Evolutionary conservation across 2,113 vertebrate species (phyloP).

Genomic region (Mesitornis unicolor): DNA sequence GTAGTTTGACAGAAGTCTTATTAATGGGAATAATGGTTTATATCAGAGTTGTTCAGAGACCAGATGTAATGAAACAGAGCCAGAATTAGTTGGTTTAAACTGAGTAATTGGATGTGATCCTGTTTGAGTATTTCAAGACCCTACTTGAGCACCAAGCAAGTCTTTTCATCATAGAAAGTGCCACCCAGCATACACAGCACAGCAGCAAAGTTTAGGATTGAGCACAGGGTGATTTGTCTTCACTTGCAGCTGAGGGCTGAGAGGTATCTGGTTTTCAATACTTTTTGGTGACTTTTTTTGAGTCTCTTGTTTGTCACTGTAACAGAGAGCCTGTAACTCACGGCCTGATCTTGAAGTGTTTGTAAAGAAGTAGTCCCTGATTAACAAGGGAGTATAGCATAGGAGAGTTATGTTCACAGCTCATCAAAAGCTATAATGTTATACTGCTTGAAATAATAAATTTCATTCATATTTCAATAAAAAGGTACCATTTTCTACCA

Average conservation of each 20-base stretch:
- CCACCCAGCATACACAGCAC: background rate
- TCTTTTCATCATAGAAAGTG: background rate
- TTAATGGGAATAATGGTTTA: background rate
- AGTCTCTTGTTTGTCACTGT: background rate
- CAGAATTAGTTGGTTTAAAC: background rate
- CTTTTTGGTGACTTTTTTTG: background rate
- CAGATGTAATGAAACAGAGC: background rate
- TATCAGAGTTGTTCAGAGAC: background rate
- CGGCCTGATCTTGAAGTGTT: background rate
- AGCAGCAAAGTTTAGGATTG: background rate
- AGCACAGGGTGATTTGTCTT: background rate
- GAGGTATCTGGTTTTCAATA: background rate
- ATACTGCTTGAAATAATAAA: background rate
- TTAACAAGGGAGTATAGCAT: background rate
- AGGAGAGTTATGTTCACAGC: background rate
- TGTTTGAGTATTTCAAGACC: background rate
- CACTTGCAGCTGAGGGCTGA: background rate
- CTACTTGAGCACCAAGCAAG: background rate
- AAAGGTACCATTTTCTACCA: background rate
- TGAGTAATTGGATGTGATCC: background rate
- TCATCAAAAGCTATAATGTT: background rate
- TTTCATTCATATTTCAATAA: background rate
- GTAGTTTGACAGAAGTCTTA: background rate
- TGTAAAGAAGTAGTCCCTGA: background rate
- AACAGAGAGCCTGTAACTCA: background rate